Conservation (phyloP, 1,140 invertebrate genomes). For the Pachyrhynchus sulphureomaculatus region DNA sequence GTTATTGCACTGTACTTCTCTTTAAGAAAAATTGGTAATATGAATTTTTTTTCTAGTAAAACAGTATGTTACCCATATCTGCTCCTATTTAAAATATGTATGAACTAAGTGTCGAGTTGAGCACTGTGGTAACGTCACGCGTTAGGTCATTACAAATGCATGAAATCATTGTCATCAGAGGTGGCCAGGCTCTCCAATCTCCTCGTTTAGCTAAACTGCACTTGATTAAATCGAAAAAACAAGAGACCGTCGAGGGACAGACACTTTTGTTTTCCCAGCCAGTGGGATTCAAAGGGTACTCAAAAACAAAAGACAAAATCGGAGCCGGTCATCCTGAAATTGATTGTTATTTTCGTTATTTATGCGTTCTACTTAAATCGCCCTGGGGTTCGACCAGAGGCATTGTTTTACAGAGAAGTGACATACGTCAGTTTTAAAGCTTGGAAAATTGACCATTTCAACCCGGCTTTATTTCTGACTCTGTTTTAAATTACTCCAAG, state of each 20-base stretch:
- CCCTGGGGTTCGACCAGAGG: not conserved
- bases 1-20: no score
- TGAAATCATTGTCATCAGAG: conserved; percentile 25
- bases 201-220: conserved; percentile 21
- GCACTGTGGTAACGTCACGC: conserved; percentile 24
- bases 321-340: conserved; percentile 40
- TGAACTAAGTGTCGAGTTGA: conserved; percentile 17
- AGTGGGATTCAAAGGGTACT: conserved; percentile 38
- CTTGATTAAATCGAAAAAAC: conserved; percentile 43
- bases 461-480: not conserved
- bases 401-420: conserved; percentile 29
- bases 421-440: conserved; percentile 34
- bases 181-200: conserved; percentile 16
- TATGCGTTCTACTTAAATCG: conserved; percentile 32
- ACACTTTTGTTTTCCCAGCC: conserved; percentile 35
- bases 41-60: no score
- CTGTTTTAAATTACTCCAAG: conserved; percentile 4
- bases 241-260: conserved; percentile 26
- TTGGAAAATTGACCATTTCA: conserved; percentile 31
- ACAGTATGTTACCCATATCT: no score
- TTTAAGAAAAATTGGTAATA: no score
- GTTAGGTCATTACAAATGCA: conserved; percentile 28
- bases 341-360: conserved; percentile 46
- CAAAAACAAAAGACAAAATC: conserved; percentile 43
- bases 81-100: conserved; percentile 8